Conservation (phyloP, 1,140 invertebrate species). For the Ooceraea biroi region DNA sequence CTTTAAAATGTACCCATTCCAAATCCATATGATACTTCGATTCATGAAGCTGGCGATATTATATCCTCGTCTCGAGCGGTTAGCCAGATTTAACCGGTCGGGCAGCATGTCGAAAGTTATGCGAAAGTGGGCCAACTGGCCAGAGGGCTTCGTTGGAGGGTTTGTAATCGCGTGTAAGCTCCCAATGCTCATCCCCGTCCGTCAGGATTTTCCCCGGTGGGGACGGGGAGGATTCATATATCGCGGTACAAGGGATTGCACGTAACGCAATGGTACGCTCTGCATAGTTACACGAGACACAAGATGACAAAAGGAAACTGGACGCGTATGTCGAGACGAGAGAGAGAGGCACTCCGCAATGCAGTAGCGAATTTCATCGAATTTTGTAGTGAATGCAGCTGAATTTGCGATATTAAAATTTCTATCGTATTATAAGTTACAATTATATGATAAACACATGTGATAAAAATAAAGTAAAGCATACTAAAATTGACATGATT, state of each 20-base stretch:
- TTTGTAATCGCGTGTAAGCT: constrained; percentile 72
- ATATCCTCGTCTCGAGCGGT: constrained; percentile 12
- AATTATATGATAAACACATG: not conserved
- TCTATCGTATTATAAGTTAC: no score
- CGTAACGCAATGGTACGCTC: not conserved
- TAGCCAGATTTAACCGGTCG: constrained; percentile 55
- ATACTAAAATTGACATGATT: not conserved
- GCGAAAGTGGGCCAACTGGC: constrained; percentile 71
- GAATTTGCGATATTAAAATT: not conserved
- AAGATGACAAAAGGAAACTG: constrained; percentile 37
- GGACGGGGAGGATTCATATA: constrained; percentile 70
- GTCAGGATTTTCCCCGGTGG: constrained; percentile 55
- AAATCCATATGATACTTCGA: no score
- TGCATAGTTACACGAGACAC: constrained; percentile 14
- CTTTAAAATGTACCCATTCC: no score
- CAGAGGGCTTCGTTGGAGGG: constrained; percentile 57
- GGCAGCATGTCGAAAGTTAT: constrained; percentile 69
- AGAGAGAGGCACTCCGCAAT: constrained; percentile 9
- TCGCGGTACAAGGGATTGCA: constrained; percentile 59
- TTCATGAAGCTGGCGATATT: not conserved
- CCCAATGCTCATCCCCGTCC: constrained; percentile 66
- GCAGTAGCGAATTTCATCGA: constrained; percentile 46
- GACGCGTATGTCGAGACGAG: not conserved
- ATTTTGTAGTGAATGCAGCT: constrained; percentile 27
- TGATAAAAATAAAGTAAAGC: not conserved